A percentile compares a stretch with the other conserved stretches of the same genome.
These are phyloP conservation scores for Chelon auratus DNA, from an alignment of 2,797 vertebrate species.

Conservation along the genomic window DNA sequence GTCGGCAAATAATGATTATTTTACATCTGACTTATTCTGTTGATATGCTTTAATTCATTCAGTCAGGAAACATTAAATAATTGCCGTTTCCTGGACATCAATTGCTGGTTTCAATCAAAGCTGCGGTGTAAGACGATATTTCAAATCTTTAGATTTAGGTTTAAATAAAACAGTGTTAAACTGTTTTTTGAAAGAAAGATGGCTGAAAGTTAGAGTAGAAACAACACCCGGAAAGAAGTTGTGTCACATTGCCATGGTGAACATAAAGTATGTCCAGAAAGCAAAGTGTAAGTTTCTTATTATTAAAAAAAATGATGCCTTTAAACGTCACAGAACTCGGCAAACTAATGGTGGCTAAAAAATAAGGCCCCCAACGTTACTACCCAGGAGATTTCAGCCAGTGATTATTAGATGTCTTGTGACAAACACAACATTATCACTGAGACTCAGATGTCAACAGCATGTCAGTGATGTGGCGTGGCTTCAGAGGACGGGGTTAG, in stretches of 20 bases:
- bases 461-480: slow-evolving; percentile 30
- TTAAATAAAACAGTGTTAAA: not conserved
- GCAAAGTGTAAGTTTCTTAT: not conserved
- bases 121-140: too few species aligned
- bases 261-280: not conserved
- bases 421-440: slow-evolving; percentile 23
- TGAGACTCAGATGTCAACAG: slow-evolving; percentile 45
- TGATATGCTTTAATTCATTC: not conserved
- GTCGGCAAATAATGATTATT: slow-evolving; percentile 1
- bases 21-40: not conserved
- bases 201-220: not conserved
- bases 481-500: slow-evolving; percentile 47
- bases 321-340: not conserved
- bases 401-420: slow-evolving; percentile 16
- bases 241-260: slow-evolving; percentile 4
- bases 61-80: not conserved
- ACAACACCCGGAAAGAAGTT: not conserved
- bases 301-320: not conserved
- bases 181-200: too few species aligned
- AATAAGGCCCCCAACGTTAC: not conserved
- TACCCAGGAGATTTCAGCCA: not conserved
- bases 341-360: not conserved
- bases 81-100: not conserved
- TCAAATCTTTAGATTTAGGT: not conserved
- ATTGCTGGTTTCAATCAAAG: not conserved